phyloP scores from a whole-genome alignment of 2,797 vertebrate species.

The Pangasius sanitwongsei region DNA sequence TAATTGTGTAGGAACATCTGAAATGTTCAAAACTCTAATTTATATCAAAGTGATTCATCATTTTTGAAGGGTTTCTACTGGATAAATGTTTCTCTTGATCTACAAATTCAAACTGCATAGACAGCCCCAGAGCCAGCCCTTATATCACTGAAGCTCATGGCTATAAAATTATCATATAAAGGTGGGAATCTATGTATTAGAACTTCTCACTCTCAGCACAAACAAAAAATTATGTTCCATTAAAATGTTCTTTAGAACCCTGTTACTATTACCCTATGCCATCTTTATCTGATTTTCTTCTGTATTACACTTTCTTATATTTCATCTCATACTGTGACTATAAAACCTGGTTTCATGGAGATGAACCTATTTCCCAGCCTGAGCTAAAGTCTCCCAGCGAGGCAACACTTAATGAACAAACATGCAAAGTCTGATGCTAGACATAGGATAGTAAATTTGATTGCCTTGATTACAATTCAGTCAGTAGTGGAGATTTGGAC shows the following conservation, averaged over 20 bases:
- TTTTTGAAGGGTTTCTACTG: background rate
- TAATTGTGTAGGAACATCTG: background rate
- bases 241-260: background rate
- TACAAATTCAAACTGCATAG: background rate
- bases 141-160: background rate
- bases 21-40: background rate
- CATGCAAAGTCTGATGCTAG: background rate
- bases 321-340: background rate
- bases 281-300: background rate
- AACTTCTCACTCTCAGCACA: background rate
- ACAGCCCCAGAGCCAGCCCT: too few relatives aligned
- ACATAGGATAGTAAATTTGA: background rate
- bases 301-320: background rate
- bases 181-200: background rate
- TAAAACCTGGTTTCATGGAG: background rate
- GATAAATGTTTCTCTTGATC: background rate
- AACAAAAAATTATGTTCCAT: background rate
- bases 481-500: background rate
- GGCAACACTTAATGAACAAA: background rate
- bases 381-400: background rate
- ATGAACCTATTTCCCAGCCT: background rate
- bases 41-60: background rate
- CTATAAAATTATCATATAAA: background rate
- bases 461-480: background rate
- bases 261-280: background rate